Conservation (phyloP, 2,797 vertebrate genomes). For the Nyctibius grandis region DNA sequence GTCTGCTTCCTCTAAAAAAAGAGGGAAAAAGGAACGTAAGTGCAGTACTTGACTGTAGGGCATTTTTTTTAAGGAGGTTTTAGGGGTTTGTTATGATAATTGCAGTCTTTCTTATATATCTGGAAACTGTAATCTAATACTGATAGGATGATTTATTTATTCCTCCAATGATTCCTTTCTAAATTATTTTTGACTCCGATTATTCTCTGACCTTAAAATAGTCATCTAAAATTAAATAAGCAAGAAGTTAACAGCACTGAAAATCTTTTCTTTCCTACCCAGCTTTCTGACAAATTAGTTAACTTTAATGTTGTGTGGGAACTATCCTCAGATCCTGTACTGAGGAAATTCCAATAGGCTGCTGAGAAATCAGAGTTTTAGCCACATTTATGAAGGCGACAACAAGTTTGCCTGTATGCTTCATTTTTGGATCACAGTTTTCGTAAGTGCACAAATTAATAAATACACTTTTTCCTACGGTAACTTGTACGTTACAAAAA, state of each 20-base stretch:
- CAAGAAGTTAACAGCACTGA: neutral
- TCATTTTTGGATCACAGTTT: neutral
- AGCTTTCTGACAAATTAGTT: neutral
- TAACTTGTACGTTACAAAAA: neutral
- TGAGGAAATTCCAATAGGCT: neutral
- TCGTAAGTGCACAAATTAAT: neutral
- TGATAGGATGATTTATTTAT: neutral
- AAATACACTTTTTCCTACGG: neutral
- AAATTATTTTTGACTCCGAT: neutral
- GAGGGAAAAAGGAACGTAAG: conserved; percentile 76
- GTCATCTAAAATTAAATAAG: neutral
- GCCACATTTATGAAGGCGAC: neutral
- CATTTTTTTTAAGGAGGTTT: neutral
- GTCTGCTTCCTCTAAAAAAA: conserved; percentile 79
- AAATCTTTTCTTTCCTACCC: neutral
- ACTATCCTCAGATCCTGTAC: neutral
- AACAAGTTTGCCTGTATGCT: neutral
- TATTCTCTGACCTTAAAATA: neutral
- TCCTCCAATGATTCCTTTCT: neutral
- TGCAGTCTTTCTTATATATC: neutral
- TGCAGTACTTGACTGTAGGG: neutral
- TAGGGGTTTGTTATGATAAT: neutral
- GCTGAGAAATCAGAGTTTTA: neutral
- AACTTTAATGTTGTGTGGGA: neutral
- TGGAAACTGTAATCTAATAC: neutral